Conservation (phyloP, 2,888 invertebrate species). For the Acronicta psi region DNA sequence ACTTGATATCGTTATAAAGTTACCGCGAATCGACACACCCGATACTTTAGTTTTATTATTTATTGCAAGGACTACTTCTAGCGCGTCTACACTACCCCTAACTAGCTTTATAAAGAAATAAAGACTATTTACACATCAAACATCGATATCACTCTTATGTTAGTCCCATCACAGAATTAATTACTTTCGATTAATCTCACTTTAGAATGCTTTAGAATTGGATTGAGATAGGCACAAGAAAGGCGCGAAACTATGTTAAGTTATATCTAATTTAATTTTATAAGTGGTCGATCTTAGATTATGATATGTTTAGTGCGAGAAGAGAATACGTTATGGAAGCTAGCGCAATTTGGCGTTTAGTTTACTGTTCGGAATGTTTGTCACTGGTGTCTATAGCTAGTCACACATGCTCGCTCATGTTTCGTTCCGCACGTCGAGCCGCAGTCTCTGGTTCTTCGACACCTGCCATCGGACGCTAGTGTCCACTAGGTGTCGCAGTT, state of each 20-base stretch:
- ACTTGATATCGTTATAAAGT: constrained; percentile 47
- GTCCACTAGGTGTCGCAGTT: constrained; percentile 78
- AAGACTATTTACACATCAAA: constrained; percentile 74
- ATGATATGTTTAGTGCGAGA: constrained; percentile 84
- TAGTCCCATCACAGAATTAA: constrained; percentile 81
- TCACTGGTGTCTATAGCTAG: constrained; percentile 44
- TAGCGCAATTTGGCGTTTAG: constrained; percentile 86
- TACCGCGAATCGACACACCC: constrained; percentile 47
- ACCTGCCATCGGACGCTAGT: constrained; percentile 84
- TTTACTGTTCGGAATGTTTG: constrained; percentile 59
- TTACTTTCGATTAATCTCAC: constrained; percentile 75
- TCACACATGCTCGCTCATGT: constrained; percentile 76
- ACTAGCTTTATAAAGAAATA: constrained; percentile 67
- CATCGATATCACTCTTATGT: constrained; percentile 74
- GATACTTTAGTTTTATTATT: constrained; percentile 36
- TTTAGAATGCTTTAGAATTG: constrained; percentile 79
- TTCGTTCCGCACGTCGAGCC: constrained; percentile 85
- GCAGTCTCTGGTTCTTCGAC: constrained; percentile 86
- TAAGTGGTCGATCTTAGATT: constrained; percentile 78
- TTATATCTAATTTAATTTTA: constrained; percentile 70
- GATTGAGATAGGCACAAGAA: constrained; percentile 85
- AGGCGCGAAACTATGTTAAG: constrained; percentile 80
- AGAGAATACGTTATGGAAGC: constrained; percentile 85
- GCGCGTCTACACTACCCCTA: constrained; percentile 69
- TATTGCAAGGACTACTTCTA: constrained; percentile 64